Conservation (phyloP, 2,113 vertebrate genomes). For the Irena cyanogastra region DNA sequence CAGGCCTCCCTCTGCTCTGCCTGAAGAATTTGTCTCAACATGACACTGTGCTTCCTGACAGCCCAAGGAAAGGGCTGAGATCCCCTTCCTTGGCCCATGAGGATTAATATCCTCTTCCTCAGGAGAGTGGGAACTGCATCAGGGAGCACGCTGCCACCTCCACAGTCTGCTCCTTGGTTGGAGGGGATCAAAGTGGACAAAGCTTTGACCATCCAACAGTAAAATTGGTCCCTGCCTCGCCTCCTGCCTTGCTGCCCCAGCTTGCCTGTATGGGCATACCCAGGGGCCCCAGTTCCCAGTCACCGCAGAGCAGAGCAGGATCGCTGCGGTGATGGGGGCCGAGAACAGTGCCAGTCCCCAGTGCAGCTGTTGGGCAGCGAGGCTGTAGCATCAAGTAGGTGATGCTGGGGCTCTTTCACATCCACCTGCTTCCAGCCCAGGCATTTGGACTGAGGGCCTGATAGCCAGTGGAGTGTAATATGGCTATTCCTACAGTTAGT, state of each 20-base stretch:
- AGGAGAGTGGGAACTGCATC: background rate
- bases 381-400: background rate
- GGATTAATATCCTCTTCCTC: background rate
- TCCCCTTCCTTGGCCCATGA: accelerated
- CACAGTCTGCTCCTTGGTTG: background rate
- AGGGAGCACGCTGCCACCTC: background rate
- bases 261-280: accelerated
- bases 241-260: background rate
- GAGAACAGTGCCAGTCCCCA: accelerated
- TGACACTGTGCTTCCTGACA: background rate
- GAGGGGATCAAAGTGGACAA: background rate
- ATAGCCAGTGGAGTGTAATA: background rate
- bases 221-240: accelerated
- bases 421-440: background rate
- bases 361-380: accelerated
- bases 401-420: background rate
- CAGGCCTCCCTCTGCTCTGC: background rate
- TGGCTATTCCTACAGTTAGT: background rate
- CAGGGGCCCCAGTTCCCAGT: background rate
- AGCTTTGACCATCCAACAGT: background rate
- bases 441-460: background rate
- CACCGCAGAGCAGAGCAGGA: accelerated
- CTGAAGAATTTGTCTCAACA: background rate
- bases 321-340: accelerated
- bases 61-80: background rate